These are phyloP conservation scores for Lysandra bellargus DNA, from an alignment of 2,888 invertebrate species.

Conservation along the genomic window DNA sequence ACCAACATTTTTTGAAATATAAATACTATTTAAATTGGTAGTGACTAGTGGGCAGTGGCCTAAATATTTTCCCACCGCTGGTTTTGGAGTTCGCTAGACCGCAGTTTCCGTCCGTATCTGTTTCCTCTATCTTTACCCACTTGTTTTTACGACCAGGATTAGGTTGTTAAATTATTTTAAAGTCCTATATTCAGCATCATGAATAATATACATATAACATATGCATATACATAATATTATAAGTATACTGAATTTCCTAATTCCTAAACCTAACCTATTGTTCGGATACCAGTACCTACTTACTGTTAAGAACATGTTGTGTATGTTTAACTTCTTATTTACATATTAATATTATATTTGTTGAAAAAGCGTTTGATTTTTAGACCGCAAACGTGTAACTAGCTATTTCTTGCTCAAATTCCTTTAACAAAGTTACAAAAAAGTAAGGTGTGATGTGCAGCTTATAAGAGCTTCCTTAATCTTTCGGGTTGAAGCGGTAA, in stretches of 20 bases:
- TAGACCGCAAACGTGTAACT: too few species aligned
- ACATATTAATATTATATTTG: too few species aligned
- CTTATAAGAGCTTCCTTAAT: background rate
- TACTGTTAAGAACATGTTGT: too few species aligned
- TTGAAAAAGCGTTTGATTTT: too few species aligned
- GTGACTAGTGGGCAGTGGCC: background rate
- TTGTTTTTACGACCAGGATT: background rate
- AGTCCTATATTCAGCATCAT: background rate
- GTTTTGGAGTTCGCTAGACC: background rate
- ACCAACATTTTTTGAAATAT: background rate
- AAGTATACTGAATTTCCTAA: too few species aligned
- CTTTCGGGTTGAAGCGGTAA: background rate
- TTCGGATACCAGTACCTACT: too few species aligned
- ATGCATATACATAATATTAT: too few species aligned
- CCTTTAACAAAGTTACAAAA: background rate
- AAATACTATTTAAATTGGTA: background rate
- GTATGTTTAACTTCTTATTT: too few species aligned
- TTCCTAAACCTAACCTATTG: too few species aligned
- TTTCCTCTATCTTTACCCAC: background rate
- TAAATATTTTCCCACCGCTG: background rate
- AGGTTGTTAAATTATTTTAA: background rate
- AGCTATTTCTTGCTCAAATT: background rate
- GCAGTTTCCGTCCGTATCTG: constrained; percentile 9
- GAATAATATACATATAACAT: too few species aligned
- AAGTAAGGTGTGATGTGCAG: background rate